phyloP scores from a whole-genome alignment of 1,140 invertebrate genomes.

The Hypothenemus hampei region DNA sequence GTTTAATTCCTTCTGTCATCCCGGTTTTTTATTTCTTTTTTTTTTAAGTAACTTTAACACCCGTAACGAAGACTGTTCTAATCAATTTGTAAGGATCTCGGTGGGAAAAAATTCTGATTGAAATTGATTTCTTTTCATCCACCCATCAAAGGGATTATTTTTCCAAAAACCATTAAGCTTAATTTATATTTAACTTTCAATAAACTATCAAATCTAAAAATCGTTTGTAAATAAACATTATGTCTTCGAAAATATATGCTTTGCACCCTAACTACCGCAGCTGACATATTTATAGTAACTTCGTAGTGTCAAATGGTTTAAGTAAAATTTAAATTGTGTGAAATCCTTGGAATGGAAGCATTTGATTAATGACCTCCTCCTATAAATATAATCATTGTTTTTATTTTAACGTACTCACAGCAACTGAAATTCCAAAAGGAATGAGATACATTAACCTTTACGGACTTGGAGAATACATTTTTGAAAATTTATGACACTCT shows the following conservation, averaged over 20 bases:
- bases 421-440: background rate
- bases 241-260: constrained; percentile 15
- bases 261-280: constrained; percentile 10
- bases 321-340: constrained; percentile 15
- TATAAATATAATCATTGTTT: no score
- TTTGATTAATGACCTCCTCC: constrained; percentile 19
- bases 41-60: background rate
- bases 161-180: no score
- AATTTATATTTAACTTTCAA: no score
- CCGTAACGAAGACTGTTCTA: background rate
- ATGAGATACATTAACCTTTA: constrained; percentile 10
- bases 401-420: no score
- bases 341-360: constrained; percentile 11
- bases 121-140: no score
- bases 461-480: background rate
- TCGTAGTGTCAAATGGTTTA: constrained; percentile 12
- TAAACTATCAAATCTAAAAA: no score
- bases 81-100: background rate
- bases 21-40: background rate
- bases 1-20: background rate
- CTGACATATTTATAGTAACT: constrained; percentile 22
- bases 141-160: no score
- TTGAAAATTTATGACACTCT: constrained; percentile 3
- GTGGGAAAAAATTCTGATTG: no score
- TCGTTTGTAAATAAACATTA: constrained; percentile 20